These are phyloP conservation scores for Altica lythri DNA, from an alignment of 2,888 invertebrate genomes.

Conservation along the genomic window DNA sequence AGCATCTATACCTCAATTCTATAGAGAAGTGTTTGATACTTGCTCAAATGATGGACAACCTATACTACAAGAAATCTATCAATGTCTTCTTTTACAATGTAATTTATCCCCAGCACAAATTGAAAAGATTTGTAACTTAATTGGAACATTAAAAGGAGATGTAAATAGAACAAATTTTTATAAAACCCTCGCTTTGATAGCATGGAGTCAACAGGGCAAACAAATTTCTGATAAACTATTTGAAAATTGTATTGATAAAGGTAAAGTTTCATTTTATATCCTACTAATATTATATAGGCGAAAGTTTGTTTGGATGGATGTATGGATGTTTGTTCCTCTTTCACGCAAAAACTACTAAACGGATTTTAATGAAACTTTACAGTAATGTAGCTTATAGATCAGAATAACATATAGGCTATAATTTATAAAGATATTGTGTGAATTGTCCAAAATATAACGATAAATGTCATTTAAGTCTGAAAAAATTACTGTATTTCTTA, in stretches of 20 bases:
- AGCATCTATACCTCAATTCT: slow-evolving; percentile 62
- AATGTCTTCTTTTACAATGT: slow-evolving; percentile 60
- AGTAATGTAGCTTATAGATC: too few relatives aligned
- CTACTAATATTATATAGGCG: too few relatives aligned
- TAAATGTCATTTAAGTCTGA: too few relatives aligned
- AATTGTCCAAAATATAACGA: too few relatives aligned
- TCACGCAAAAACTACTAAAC: too few relatives aligned
- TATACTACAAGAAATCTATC: slow-evolving; percentile 61
- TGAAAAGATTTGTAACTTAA: slow-evolving; percentile 62
- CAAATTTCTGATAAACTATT: slow-evolving; percentile 61
- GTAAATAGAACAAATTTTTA: slow-evolving; percentile 61
- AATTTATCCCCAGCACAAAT: slow-evolving; percentile 59
- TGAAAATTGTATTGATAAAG: slow-evolving; percentile 58
- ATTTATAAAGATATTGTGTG: too few relatives aligned
- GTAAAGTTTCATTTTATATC: too few relatives aligned
- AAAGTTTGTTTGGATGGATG: too few relatives aligned
- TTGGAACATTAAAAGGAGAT: slow-evolving; percentile 57
- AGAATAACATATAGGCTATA: too few relatives aligned
- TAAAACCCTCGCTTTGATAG: slow-evolving; percentile 63
- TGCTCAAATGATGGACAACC: slow-evolving; percentile 61
- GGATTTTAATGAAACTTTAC: too few relatives aligned
- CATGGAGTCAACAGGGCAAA: slow-evolving; percentile 64
- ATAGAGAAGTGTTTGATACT: slow-evolving; percentile 62
- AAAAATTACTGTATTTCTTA: too few relatives aligned
- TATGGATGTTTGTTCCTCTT: too few relatives aligned